Conservation (phyloP, 64 coral and sea anemone genomes). For the Dendrophyllia cribrosa region DNA sequence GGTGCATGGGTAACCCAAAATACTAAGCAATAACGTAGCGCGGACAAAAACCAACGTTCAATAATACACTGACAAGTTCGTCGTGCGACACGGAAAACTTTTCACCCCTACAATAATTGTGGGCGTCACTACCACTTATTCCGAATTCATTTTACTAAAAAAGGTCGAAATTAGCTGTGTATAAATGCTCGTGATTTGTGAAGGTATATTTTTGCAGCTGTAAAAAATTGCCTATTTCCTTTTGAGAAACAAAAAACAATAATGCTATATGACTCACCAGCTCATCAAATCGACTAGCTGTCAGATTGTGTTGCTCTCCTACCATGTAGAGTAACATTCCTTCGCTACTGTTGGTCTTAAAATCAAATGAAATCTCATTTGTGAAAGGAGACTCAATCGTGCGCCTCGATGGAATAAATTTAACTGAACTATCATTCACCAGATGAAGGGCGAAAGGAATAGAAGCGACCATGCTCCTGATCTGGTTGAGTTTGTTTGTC, state of each 20-base stretch:
- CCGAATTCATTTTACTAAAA: no score
- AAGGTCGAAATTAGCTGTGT: no score
- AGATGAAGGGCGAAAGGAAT: constrained; percentile 50
- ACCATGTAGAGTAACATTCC: constrained; percentile 66
- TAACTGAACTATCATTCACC: constrained; percentile 14
- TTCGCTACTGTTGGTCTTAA: constrained; percentile 62
- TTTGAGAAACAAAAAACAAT: neutral
- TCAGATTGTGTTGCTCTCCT: constrained; percentile 12
- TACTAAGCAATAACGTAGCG: no score
- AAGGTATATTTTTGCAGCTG: no score
- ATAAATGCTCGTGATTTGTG: no score
- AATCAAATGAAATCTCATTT: constrained; percentile 50
- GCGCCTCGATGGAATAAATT: constrained; percentile 23
- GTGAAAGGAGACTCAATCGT: constrained; percentile 48
- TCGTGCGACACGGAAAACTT: no score
- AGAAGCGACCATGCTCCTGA: constrained; percentile 21
- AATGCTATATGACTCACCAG: constrained; percentile 11
- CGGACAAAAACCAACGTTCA: no score
- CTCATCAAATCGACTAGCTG: neutral
- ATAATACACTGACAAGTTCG: no score
- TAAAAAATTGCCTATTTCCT: no score
- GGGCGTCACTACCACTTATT: no score
- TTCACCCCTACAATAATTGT: no score
- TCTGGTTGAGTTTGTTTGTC: neutral
- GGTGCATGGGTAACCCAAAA: no score